phyloP scores from a whole-genome alignment of 92 coral and sea anemone genomes.

The Actinostola sp. region DNA sequence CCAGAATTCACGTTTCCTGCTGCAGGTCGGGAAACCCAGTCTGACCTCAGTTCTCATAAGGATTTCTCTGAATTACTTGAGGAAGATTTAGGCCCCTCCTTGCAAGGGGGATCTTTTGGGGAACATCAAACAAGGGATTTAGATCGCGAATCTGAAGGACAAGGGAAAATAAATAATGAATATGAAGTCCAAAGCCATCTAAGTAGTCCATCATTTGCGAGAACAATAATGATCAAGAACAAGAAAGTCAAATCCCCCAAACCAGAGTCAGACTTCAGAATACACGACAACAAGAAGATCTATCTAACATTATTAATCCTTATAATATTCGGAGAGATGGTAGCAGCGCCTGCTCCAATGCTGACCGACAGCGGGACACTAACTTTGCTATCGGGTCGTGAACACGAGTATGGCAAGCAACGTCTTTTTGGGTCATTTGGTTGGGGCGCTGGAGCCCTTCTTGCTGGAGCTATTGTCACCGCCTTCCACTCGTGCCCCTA shows the following conservation, averaged over 20 bases:
- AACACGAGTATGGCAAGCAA: slow-evolving; percentile 80
- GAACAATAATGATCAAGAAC: slow-evolving; percentile 55
- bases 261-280: slow-evolving; percentile 71
- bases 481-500: slow-evolving; percentile 83
- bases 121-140: too few relatives aligned
- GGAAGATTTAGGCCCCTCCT: too few relatives aligned
- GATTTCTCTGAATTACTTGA: too few relatives aligned
- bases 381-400: slow-evolving; percentile 65
- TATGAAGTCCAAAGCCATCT: not conserved
- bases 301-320: slow-evolving; percentile 72
- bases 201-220: not conserved
- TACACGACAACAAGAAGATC: slow-evolving; percentile 70
- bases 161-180: too few relatives aligned
- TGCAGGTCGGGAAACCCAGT: too few relatives aligned
- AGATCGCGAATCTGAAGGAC: too few relatives aligned
- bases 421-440: slow-evolving; percentile 84
- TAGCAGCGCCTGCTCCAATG: slow-evolving; percentile 92
- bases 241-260: slow-evolving; percentile 64
- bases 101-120: too few relatives aligned
- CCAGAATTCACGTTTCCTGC: too few relatives aligned
- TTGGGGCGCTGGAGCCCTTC: slow-evolving; percentile 79
- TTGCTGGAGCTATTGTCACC: slow-evolving; percentile 78
- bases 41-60: too few relatives aligned
- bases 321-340: slow-evolving; percentile 74
- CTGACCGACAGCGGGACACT: slow-evolving; percentile 83